Base-by-base conservation (phyloP, 37 sponge, comb jelly and placozoan species). In the Crambe crambe region DNA sequence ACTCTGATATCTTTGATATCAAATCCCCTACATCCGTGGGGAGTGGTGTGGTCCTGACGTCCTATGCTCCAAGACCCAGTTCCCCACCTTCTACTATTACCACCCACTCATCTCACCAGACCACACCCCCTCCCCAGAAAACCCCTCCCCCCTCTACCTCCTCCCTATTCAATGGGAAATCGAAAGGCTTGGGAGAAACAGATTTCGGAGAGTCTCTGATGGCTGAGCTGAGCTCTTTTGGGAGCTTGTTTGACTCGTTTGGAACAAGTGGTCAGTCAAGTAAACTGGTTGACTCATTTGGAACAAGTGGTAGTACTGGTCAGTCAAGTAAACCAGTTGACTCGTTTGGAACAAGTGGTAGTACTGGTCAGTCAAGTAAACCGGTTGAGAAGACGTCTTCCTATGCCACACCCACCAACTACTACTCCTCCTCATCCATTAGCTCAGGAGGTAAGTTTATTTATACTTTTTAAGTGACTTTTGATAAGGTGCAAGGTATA, bases 221-320 rank as follows among this genome's bases (percentile, higher is more conserved):
- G 31, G 44, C 70, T 38, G 59, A 80, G 29, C 61, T 80, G 4
- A 41, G 31, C 42, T 73, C 82, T 20, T 82, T 82, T 26, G 82
- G 82, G 10, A 47, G 23, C 34, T 23, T 73, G 3, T 30, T 82
- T 37, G 47, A 44, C 32, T 73, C 82, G 10, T 73, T 44, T 73
- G 82, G 74, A 20, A 21, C 43, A 23, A 42, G 64, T 39, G 59
- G 77, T 44, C 51, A 47, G 51, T 47, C 51, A 15, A 47, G 51
- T 47, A 6, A 47, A 15, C 51, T 12, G 51, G 51, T 12, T 37
- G 47, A 44, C 32, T 73, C 82, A 17, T 73, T 44, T 73, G 82
- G 74, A 20, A 21, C 43, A 23, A 42, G 64, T 39, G n/a, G n/a
- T n/a, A n/a, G n/a, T n/a, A n/a, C n/a, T n/a, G 59, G 77, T 44